Evolutionary conservation across 2,113 vertebrate species (phyloP).

Genomic region (Parus major): DNA sequence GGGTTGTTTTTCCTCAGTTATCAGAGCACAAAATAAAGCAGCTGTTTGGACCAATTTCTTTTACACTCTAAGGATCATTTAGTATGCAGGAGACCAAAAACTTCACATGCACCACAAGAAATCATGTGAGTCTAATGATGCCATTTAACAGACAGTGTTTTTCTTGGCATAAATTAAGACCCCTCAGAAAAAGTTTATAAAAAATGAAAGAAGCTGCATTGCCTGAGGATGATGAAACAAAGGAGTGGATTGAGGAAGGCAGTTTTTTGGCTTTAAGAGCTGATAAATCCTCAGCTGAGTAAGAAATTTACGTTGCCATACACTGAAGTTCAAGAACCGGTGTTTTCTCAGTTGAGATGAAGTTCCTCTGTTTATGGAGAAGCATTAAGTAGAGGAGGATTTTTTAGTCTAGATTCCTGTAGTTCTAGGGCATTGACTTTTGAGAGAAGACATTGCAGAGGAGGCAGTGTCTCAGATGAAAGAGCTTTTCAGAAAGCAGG

Average conservation of each 20-base stretch:
- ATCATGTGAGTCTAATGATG: slow-evolving; percentile 44
- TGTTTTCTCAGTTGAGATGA: neutral
- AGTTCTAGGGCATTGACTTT: neutral
- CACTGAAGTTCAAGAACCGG: neutral
- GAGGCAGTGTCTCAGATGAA: neutral
- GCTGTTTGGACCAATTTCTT: slow-evolving; percentile 40
- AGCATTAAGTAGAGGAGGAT: neutral
- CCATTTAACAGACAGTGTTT: slow-evolving; percentile 56
- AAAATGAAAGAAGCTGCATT: neutral
- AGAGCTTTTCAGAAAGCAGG: neutral
- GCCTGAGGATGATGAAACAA: slow-evolving; percentile 7
- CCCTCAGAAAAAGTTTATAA: slow-evolving; percentile 41
- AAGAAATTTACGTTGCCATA: neutral
- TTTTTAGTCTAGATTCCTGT: neutral
- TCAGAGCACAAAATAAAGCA: slow-evolving; percentile 58
- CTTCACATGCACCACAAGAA: slow-evolving; percentile 21
- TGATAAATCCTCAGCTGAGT: neutral
- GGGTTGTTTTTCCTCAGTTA: slow-evolving; percentile 38
- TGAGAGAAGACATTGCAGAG: neutral
- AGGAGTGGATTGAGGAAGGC: neutral
- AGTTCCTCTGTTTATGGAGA: neutral
- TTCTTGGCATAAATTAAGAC: slow-evolving; percentile 58
- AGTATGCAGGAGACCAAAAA: slow-evolving; percentile 16
- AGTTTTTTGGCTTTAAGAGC: neutral
- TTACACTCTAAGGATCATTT: slow-evolving; percentile 29